phyloP scores from a whole-genome alignment of 2,113 vertebrate species.

The Connochaetes taurinus region DNA sequence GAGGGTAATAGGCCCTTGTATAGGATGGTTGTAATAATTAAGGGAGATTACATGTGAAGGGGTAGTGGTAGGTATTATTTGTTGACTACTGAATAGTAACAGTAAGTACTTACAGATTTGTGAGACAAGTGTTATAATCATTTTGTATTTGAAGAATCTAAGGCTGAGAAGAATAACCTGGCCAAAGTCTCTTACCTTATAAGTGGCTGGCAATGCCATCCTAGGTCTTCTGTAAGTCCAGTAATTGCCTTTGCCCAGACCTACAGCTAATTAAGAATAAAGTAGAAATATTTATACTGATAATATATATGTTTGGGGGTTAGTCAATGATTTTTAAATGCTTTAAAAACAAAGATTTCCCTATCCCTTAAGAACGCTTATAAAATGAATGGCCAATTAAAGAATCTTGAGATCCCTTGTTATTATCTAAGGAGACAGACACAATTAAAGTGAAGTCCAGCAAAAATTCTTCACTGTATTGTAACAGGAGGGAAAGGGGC shows the following conservation, averaged over 20 bases:
- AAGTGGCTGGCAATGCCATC: background rate
- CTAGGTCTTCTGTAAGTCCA: background rate
- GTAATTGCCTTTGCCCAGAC: background rate
- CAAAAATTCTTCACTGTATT: background rate
- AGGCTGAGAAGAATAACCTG: background rate
- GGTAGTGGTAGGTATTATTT: background rate
- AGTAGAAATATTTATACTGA: background rate
- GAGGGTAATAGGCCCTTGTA: background rate
- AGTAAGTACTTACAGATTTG: background rate
- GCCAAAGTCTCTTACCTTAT: background rate
- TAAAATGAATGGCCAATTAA: background rate
- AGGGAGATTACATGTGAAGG: background rate
- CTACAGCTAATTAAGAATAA: background rate
- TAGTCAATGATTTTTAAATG: conserved; percentile 11
- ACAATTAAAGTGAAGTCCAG: background rate
- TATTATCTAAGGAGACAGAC: background rate
- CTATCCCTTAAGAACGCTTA: background rate
- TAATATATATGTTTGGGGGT: background rate
- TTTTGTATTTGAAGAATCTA: background rate
- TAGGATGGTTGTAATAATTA: background rate
- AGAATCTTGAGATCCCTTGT: background rate
- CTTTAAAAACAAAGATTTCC: background rate
- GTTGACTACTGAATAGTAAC: background rate
- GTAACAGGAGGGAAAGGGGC: background rate
- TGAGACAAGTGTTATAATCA: background rate